Evolutionary conservation across 2,113 vertebrate genomes (phyloP).

Genomic region (Anguilla rostrata): DNA sequence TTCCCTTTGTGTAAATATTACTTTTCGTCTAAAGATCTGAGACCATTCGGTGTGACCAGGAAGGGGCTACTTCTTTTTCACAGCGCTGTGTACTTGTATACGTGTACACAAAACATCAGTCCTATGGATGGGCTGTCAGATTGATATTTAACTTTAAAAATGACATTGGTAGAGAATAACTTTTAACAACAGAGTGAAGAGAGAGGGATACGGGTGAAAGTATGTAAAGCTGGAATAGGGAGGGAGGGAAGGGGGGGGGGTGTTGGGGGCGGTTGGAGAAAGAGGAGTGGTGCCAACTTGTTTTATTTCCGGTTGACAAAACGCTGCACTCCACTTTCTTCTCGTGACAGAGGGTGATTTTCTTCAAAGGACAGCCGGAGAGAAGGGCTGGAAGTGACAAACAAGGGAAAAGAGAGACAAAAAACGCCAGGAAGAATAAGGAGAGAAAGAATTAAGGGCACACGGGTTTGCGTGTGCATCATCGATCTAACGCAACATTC

Average conservation of each 20-base stretch:
- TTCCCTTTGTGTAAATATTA: too few relatives aligned
- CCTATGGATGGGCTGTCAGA: too few relatives aligned
- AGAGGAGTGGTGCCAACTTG: slow-evolving; percentile 36
- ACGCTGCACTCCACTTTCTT: slow-evolving; percentile 32
- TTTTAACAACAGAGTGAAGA: slow-evolving; percentile 12
- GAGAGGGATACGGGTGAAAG: slow-evolving; percentile 32
- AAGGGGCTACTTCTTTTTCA: too few relatives aligned
- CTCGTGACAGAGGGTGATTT: slow-evolving; percentile 24
- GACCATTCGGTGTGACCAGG: too few relatives aligned
- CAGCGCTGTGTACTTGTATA: too few relatives aligned
- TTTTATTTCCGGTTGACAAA: slow-evolving; percentile 62
- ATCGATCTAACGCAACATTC: background rate
- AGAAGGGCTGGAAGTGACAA: background rate
- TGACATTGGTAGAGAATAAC: background rate
- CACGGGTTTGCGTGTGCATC: background rate
- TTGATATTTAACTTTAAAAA: too few relatives aligned
- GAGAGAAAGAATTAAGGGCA: background rate
- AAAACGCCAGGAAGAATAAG: slow-evolving; percentile 8
- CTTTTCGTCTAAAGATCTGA: too few relatives aligned
- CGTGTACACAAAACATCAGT: too few relatives aligned
- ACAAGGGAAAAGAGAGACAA: slow-evolving; percentile 18
- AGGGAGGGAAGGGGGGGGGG: slow-evolving; percentile 27
- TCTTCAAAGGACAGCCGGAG: slow-evolving; percentile 5
- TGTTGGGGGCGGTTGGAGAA: background rate
- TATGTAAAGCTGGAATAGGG: slow-evolving; percentile 20